Evolutionary conservation across 2,888 invertebrate species (phyloP).

Genomic region (Drosophila maculinotata): DNA sequence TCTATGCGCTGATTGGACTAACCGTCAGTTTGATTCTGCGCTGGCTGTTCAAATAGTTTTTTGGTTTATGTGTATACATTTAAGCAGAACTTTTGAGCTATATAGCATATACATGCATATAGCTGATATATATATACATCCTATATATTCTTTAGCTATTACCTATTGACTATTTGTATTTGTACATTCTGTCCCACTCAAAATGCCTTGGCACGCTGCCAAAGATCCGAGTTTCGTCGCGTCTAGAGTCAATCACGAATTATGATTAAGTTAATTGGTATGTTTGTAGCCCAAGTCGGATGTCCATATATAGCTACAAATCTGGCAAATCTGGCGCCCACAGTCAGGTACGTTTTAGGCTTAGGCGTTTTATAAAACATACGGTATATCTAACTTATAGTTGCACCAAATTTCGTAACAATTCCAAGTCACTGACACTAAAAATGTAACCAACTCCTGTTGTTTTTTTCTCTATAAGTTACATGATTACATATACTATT

Average conservation of each 20-base stretch:
- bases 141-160: constrained; percentile 17
- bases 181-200: constrained; percentile 52
- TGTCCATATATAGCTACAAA: constrained; percentile 3
- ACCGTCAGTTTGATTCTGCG: constrained; percentile 76
- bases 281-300: constrained; percentile 18
- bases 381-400: constrained; percentile 27
- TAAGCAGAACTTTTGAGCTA: constrained; percentile 60
- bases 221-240: constrained; percentile 27
- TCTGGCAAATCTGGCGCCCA: constrained; percentile 1
- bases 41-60: constrained; percentile 79
- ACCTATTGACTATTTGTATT: constrained; percentile 19
- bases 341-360: constrained; percentile 53
- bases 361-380: constrained; percentile 40
- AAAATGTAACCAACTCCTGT: constrained; percentile 36
- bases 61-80: constrained; percentile 42
- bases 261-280: constrained; percentile 42
- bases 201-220: constrained; percentile 60
- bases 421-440: constrained; percentile 59
- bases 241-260: constrained; percentile 60
- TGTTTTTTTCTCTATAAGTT: constrained; percentile 18
- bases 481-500: constrained; percentile 11
- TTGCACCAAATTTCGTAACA: constrained; percentile 67
- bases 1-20: constrained; percentile 78
- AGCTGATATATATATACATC: constrained; percentile 28
- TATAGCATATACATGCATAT: constrained; percentile 42